These are phyloP conservation scores for Leucophenga montana DNA, from an alignment of 2,888 invertebrate species.

Conservation along the genomic window DNA sequence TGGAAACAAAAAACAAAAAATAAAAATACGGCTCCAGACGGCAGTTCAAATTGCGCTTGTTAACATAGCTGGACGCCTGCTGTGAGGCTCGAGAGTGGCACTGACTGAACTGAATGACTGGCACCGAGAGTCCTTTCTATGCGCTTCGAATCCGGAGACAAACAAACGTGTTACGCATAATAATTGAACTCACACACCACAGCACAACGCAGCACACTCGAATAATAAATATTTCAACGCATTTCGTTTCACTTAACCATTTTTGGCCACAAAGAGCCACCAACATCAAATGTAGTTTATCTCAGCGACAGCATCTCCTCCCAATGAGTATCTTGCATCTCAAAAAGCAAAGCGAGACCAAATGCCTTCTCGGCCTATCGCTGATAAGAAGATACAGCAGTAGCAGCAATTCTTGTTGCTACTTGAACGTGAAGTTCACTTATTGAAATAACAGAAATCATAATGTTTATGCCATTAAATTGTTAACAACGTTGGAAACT, in stretches of 20 bases:
- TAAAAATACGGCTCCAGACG: constrained; percentile 54
- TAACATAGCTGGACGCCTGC: constrained; percentile 68
- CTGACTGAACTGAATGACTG: constrained; percentile 24
- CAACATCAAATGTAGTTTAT: constrained; percentile 48
- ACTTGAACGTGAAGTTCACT: constrained; percentile 38
- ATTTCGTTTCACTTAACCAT: constrained; percentile 40
- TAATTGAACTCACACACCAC: constrained; percentile 55
- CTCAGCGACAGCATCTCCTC: constrained; percentile 56
- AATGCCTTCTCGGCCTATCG: constrained; percentile 1
- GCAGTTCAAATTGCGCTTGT: constrained; percentile 67
- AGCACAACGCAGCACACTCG: constrained; percentile 41
- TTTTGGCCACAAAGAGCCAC: background rate
- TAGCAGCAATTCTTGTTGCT: constrained; percentile 26
- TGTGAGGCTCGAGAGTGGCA: constrained; percentile 47
- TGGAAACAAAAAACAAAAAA: too few species aligned
- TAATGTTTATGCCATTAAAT: constrained; percentile 67
- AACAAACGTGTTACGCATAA: constrained; percentile 65
- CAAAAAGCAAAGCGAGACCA: constrained; percentile 25
- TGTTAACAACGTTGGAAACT: constrained; percentile 64
- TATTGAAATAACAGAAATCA: constrained; percentile 67
- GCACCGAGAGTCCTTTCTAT: background rate
- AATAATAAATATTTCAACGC: constrained; percentile 57
- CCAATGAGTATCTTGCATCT: constrained; percentile 37
- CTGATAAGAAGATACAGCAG: constrained; percentile 49
- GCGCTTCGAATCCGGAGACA: background rate